Evolutionary conservation across 2,888 invertebrate species (phyloP), one percentile per base, ranked within the genome.

Genomic region (Synergus umbraculus): DNA sequence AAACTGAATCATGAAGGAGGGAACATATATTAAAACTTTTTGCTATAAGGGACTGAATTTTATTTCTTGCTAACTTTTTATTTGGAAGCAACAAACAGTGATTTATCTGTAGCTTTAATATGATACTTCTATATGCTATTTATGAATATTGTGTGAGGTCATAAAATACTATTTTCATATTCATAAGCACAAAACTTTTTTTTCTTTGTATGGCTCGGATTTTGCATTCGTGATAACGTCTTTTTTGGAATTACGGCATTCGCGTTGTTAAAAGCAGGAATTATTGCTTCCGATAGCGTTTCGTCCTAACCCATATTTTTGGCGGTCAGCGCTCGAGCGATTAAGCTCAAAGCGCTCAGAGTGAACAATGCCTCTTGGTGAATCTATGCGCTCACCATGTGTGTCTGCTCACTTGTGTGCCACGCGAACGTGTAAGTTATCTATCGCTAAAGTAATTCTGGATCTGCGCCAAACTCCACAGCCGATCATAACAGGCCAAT

Each of bases 401-500:
- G 83, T 84, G 82, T 82, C 63, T 79, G 79, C 78, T 79, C 84
- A 78, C 83, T 80, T 80, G 86, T 85, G 81, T 81, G 85, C 83
- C 64, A 83, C 83, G 79, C 82, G 82, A 82, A 78, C 82, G 79
- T 83, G 84, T 87, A 86, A 88, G 82, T 88, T 89, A 88, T 88
- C 86, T 79, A 76, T 80, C 64, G 78, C 78, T 78, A 81, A 82
- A 79, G 60, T 65, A 69, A 65, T 82, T 81, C 85, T 89, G 89
- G 89, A 86, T 43, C 10, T 37, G 64, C 64, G 87, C 87, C 88
- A 88, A 88, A 58, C 82, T 77, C 46, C 67, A 67, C 78, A 46
- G 44, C 83, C 78, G 82, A 85, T 87, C 87, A 86, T 86, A 86
- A 88, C 85, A 84, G 85, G 86, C 88, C 88, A 85, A 89, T 87